phyloP scores from a whole-genome alignment of 53 echinoderm and acorn worm species.

The Patiria pectinifera region DNA sequence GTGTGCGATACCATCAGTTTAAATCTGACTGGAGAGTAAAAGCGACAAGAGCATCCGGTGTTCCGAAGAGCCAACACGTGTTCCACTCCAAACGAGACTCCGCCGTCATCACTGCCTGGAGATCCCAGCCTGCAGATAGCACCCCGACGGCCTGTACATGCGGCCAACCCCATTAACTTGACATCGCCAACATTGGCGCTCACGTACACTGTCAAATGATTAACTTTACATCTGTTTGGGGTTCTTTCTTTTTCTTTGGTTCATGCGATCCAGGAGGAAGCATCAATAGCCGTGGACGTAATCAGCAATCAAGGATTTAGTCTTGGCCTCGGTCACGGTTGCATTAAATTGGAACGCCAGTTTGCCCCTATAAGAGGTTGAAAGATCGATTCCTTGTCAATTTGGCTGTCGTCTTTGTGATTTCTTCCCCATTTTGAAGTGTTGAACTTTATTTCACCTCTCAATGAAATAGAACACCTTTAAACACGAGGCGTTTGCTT shows the following conservation, averaged over 20 bases:
- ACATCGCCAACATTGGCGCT: neutral
- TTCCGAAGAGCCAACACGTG: neutral
- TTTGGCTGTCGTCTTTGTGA: too few species aligned
- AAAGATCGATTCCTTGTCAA: too few species aligned
- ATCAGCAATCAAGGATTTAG: too few species aligned
- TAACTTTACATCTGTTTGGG: neutral
- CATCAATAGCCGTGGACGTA: too few species aligned
- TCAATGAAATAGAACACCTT: too few species aligned
- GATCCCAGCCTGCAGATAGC: neutral
- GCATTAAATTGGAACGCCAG: too few species aligned
- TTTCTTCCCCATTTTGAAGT: too few species aligned
- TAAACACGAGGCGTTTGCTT: too few species aligned
- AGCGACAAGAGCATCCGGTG: neutral
- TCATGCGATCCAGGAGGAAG: neutral
- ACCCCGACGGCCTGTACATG: neutral
- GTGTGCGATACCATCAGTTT: neutral
- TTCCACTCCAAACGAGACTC: neutral
- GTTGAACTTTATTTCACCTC: too few species aligned
- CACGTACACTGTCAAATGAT: constrained; percentile 18
- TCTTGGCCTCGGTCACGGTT: too few species aligned
- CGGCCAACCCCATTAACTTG: neutral
- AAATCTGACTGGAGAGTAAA: neutral
- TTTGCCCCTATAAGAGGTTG: too few species aligned
- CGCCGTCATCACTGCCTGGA: neutral
- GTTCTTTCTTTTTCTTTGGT: neutral